Evolutionary conservation across 2,888 invertebrate genomes (phyloP).

Genomic region (Bombyx huttoni): DNA sequence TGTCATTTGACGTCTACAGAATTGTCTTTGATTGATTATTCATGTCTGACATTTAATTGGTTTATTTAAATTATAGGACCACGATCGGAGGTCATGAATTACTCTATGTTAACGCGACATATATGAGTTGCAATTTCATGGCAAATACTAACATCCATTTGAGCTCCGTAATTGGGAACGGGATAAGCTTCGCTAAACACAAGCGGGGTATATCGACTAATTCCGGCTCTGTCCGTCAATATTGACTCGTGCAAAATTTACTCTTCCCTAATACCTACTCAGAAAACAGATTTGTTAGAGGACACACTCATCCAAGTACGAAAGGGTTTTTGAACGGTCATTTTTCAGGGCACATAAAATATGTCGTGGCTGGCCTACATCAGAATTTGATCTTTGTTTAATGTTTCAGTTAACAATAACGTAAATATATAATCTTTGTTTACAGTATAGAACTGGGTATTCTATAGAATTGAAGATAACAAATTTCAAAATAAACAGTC

Average conservation of each 20-base stretch:
- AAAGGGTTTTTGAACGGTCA: conserved; percentile 4
- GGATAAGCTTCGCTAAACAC: conserved; percentile 7
- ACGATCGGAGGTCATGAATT: no score
- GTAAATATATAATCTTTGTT: not conserved
- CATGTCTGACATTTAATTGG: no score
- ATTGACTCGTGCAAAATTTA: conserved; percentile 18
- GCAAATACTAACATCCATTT: not conserved
- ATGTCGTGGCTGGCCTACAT: not conserved
- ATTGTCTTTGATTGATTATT: no score
- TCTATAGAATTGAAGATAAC: not conserved
- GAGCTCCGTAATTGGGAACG: not conserved
- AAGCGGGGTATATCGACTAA: conserved; percentile 7
- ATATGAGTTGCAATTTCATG: not conserved
- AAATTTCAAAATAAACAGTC: no score
- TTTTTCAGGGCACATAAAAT: not conserved
- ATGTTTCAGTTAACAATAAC: not conserved
- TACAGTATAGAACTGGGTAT: not conserved
- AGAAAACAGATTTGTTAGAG: conserved; percentile 7
- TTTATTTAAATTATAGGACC: no score
- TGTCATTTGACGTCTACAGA: no score
- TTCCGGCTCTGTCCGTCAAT: conserved; percentile 11
- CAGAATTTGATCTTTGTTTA: not conserved
- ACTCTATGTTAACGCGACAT: no score
- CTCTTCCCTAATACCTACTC: conserved; percentile 11
- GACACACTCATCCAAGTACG: conserved; percentile 3